Base-by-base conservation (phyloP, 2,113 vertebrate species). In the Daphoenositta chrysoptera region DNA sequence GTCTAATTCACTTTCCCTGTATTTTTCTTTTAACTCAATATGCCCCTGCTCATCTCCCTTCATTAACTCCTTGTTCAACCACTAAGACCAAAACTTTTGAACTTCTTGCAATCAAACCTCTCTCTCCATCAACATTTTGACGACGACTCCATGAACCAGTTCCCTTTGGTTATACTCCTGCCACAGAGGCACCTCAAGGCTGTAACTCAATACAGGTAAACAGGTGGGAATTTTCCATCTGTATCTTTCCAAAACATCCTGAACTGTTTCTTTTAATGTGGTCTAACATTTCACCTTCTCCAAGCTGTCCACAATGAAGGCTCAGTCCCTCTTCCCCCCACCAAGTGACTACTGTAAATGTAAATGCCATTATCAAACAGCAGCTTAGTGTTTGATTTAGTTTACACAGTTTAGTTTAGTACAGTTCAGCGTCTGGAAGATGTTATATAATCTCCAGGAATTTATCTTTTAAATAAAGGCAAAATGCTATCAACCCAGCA, bases 141-240 rank as follows among this genome's bases (percentile, higher is more conserved):
- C 72, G 71, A 44, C 33, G 57, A 23, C 14, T 45, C 64, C 0
- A 1, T 35, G 51, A 96, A 63, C 10, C 70, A 56, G 68, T 19
- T 57, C 60, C 61, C 40, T 87, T 69, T 10, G 4, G 58, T 57
- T 75, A 60, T 42, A 83, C 8, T 72, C 54, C 61, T 77, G 57
- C 50, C 42, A n/a, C 56, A 83, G 28, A 89, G 45, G 51, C 51
- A 89, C 40, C 79, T 86, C 5, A 1, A 73, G 53, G 63, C 33
- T 92, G 89, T 66, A 97, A 93, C 66, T 64, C 60, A 94, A 92
- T 57, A 57, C 15, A 94, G 17, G 58, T 83, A 78, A 89, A 75
- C 76, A 94, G 77, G 27, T 87, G 70, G 89, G 82, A 87, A 79
- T 68, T 83, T 68, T 89, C 82, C 81, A 90, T 81, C 70, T 91